These are phyloP conservation scores for Thera obeliscata DNA, from an alignment of 2,888 invertebrate species.

Conservation along the genomic window DNA sequence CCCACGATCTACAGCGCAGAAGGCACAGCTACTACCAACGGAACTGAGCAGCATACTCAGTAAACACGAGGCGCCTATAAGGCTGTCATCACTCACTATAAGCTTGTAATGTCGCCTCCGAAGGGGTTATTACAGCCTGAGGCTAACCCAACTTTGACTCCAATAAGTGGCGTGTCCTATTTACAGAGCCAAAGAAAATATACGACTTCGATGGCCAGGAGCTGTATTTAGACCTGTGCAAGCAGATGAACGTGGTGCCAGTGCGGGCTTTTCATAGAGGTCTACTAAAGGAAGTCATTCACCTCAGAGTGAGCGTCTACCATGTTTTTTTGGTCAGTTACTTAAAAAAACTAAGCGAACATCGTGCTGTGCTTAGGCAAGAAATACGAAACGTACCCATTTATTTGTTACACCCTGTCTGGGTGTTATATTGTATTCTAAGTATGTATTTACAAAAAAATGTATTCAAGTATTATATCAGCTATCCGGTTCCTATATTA, in stretches of 20 bases:
- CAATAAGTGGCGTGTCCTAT: conserved; percentile 17
- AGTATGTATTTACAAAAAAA: too few relatives aligned
- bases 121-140: conserved; percentile 9
- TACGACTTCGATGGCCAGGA: conserved; percentile 59
- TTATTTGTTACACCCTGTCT: too few relatives aligned
- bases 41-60: too few relatives aligned
- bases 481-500: too few relatives aligned
- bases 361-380: too few relatives aligned
- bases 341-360: too few relatives aligned
- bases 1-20: too few relatives aligned
- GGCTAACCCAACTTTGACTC: conserved; percentile 8
- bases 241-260: conserved; percentile 49
- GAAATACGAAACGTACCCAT: too few relatives aligned
- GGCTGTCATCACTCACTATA: not conserved
- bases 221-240: conserved; percentile 54
- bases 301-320: conserved; percentile 41
- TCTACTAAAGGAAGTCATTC: conserved; percentile 47
- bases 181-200: conserved; percentile 42
- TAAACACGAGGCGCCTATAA: not conserved
- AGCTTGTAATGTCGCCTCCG: conserved; percentile 7
- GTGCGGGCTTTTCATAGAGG: conserved; percentile 51
- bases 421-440: too few relatives aligned
- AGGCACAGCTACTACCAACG: too few relatives aligned
- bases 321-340: not conserved
- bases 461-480: too few relatives aligned